These are phyloP conservation scores for Tychaedon coryphoeus DNA, from an alignment of 2,113 vertebrate genomes.

Conservation along the genomic window DNA sequence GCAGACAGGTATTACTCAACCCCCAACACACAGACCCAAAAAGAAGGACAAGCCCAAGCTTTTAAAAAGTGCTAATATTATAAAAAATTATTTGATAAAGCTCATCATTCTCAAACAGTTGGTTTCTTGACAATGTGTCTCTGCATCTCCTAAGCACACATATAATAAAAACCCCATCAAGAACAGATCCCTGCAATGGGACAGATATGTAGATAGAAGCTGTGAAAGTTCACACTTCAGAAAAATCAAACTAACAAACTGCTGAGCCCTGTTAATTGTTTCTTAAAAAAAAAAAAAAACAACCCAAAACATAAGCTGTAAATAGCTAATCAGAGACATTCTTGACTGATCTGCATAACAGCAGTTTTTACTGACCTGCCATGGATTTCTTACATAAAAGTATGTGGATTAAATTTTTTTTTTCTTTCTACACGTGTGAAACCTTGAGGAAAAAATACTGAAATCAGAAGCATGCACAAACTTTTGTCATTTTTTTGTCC, in stretches of 20 bases:
- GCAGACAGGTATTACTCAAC: neutral
- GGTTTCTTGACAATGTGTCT: conserved; percentile 46
- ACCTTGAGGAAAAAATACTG: neutral
- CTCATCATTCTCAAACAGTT: conserved; percentile 17
- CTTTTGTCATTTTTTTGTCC: neutral
- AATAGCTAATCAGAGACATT: neutral
- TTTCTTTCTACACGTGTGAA: neutral
- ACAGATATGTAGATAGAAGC: conserved; percentile 18
- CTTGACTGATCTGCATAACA: neutral
- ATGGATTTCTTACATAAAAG: neutral
- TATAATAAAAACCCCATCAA: conserved; percentile 41
- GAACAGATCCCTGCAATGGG: conserved; percentile 25
- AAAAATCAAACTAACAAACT: conserved; percentile 46
- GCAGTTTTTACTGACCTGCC: neutral
- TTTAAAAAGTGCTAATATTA: neutral
- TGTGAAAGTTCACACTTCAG: conserved; percentile 57
- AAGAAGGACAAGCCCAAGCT: neutral
- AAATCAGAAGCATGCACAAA: neutral
- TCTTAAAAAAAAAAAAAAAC: neutral
- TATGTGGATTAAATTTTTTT: neutral
- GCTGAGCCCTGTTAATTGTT: conserved; percentile 45
- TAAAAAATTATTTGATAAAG: neutral
- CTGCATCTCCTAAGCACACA: conserved; percentile 25
- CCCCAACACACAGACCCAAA: neutral
- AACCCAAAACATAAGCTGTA: neutral